Evolutionary conservation across 2,888 invertebrate species (phyloP).

Genomic region (Ophion ventricosus): DNA sequence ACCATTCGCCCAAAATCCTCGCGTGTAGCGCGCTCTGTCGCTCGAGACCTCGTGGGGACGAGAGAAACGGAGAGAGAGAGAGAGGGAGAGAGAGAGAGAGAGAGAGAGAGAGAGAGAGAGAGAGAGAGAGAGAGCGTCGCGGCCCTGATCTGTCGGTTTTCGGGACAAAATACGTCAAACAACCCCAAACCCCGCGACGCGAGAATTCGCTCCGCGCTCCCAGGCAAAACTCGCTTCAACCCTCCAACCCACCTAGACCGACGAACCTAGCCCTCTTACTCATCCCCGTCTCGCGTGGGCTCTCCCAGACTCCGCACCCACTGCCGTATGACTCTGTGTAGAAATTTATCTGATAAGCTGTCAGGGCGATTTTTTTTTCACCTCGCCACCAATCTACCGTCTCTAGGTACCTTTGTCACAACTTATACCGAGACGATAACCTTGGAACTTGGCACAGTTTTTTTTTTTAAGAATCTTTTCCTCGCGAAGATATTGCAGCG

Average conservation of each 20-base stretch:
- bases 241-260: constrained; percentile 11
- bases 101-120: constrained; percentile 75
- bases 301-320: constrained; percentile 8
- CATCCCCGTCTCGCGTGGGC: constrained; percentile 17
- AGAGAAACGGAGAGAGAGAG: constrained; percentile 70
- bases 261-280: background rate
- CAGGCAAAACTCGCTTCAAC: constrained; percentile 37
- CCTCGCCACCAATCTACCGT: background rate
- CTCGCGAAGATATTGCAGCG: no score
- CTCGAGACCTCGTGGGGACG: constrained; percentile 11
- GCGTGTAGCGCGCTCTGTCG: constrained; percentile 56
- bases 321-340: constrained; percentile 26
- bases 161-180: constrained; percentile 82
- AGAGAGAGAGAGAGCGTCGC: constrained; percentile 70
- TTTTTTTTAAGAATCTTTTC: background rate
- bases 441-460: background rate
- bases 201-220: constrained; percentile 46
- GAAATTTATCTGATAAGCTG: constrained; percentile 58
- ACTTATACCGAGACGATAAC: background rate
- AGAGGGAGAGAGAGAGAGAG: constrained; percentile 67
- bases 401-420: background rate
- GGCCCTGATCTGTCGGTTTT: constrained; percentile 82
- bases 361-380: constrained; percentile 35
- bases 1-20: constrained; percentile 65
- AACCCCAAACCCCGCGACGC: constrained; percentile 64